Base-by-base conservation (phyloP, 23 tunicate genomes). In the Styela plicata region DNA sequence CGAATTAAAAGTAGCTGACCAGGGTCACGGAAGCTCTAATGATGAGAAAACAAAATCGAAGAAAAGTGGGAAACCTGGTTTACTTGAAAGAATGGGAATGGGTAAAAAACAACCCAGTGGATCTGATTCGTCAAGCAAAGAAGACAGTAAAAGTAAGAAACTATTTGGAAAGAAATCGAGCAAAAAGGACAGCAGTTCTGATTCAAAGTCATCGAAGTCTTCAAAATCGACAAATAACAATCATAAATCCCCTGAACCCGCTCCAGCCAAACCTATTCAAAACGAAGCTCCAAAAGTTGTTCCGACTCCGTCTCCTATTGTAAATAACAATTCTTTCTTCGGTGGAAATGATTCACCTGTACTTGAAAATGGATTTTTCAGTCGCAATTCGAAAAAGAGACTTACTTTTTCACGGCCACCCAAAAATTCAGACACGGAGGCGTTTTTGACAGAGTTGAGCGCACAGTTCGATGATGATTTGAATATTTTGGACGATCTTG, bases 401-500 rank as follows among this genome's bases (percentile, higher is more conserved):
- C 79, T 91, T 1, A 86, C 97, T 30, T 91, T 91, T 78, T 86
- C 97, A 18, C 36, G 78, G 22, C 90, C 97, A 1, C 90, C 97
- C 1, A 91, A 91, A 70, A 86, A 79, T 31, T 63, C 90, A 20
- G 97, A 91, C 85, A 91, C 97, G 63, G 97, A 91, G 30, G 85
- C 90, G 61, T 91, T 91, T 78, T 73, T 91, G 31, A 86, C 74
- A 57, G 97, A 85, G 65, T 69, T 91, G n/a, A 86, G 85, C 82
- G 85, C 97, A 0, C 97, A 91, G 78, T 91, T 91, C 70, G 97
- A 91, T 53, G 85, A 88, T 10, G 85, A 82, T 53, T 83, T 91
- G 87, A 82, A 91, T 79, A 79, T 91, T 32, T 37, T 91, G 24
- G 97, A 79, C 23, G 90, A 91, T 63, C 69, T 91, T 32, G 82